Percentiles rank a stretch among this genome's conserved stretches.
Conservation (phyloP, 1,140 invertebrate species). For the Diploscapter pachys region DNA sequence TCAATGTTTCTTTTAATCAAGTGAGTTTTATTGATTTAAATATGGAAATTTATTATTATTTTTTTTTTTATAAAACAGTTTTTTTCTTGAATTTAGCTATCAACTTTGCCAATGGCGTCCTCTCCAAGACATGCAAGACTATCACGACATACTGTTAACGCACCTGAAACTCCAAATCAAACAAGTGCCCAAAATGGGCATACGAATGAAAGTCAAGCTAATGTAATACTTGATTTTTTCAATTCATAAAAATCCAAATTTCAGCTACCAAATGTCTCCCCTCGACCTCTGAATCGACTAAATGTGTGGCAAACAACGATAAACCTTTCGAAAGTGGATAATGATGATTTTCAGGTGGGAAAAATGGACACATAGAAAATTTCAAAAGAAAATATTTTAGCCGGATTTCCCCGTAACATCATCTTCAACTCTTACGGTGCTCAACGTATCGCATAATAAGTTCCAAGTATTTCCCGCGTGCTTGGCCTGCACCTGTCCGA, state of each 20-base stretch:
- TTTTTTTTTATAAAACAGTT: too few relatives aligned
- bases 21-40: too few relatives aligned
- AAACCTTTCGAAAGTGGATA: slow-evolving; percentile 56
- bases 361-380: too few relatives aligned
- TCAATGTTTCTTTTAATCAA: slow-evolving; percentile 82
- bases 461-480: slow-evolving; percentile 79
- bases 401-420: slow-evolving; percentile 30
- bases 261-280: slow-evolving; percentile 19
- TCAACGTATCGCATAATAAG: slow-evolving; percentile 36
- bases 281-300: slow-evolving; percentile 25
- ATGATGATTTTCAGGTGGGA: slow-evolving; percentile 37
- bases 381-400: not conserved
- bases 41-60: too few relatives aligned
- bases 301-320: slow-evolving; percentile 56
- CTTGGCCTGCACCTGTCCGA: slow-evolving; percentile 81
- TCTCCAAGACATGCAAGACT: too few relatives aligned
- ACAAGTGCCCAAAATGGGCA: too few relatives aligned
- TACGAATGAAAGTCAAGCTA: too few relatives aligned
- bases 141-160: too few relatives aligned
- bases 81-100: slow-evolving; percentile 64
- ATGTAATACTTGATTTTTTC: too few relatives aligned
- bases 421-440: slow-evolving; percentile 20
- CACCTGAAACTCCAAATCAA: too few relatives aligned
- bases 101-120: slow-evolving; percentile 21
- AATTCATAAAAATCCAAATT: too few relatives aligned